These are phyloP conservation scores for Hemibagrus wyckioides DNA, from an alignment of 2,113 vertebrate species.

Conservation along the genomic window DNA sequence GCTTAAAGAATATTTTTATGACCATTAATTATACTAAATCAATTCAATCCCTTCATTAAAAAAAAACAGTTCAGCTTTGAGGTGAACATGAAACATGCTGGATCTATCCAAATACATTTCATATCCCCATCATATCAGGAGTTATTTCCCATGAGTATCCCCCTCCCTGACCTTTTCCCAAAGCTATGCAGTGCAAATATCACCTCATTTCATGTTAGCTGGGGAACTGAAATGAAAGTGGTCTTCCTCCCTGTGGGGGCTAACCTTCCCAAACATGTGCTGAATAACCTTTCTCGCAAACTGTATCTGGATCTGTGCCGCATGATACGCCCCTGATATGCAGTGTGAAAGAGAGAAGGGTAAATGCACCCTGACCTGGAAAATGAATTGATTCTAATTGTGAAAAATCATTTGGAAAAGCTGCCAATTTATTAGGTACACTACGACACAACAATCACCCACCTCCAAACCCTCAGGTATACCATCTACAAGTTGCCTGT, in stretches of 20 bases:
- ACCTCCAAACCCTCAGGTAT: background rate
- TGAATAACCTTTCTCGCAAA: background rate
- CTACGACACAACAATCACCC: background rate
- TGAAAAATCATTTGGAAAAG: background rate
- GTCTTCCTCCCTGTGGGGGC: background rate
- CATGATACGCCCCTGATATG: background rate
- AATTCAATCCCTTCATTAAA: background rate
- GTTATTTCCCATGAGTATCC: background rate
- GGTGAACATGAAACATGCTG: background rate
- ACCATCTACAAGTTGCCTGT: too few relatives aligned
- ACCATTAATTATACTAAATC: background rate
- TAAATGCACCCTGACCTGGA: background rate
- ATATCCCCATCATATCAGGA: background rate
- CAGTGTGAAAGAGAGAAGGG: background rate
- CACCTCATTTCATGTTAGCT: background rate
- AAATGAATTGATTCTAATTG: background rate
- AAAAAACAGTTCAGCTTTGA: background rate
- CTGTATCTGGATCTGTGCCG: background rate
- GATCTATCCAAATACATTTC: background rate
- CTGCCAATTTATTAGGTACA: background rate
- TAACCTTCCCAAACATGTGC: background rate
- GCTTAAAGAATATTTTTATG: background rate
- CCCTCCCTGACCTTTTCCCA: background rate
- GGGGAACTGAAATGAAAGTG: background rate
- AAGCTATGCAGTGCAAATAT: background rate